Conservation (phyloP, 2,113 vertebrate genomes). For the Sakesphorus luctuosus region DNA sequence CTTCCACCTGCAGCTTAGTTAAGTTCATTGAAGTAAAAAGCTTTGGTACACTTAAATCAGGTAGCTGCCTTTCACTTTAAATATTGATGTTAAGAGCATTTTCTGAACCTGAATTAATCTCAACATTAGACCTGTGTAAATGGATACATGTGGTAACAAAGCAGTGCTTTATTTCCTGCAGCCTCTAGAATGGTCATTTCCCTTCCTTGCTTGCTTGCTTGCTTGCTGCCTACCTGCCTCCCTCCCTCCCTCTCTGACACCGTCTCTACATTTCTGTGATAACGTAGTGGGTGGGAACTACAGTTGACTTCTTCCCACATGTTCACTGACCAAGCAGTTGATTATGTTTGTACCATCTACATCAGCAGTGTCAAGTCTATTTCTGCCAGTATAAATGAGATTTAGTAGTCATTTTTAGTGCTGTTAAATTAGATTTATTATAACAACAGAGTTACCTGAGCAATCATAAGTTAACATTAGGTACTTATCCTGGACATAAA, state of each 20-base stretch:
- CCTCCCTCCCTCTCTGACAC: not conserved
- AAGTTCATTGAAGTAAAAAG: not conserved
- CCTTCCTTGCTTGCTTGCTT: too few relatives aligned
- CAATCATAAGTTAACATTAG: not conserved
- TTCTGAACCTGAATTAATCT: not conserved
- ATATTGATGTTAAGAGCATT: constrained; percentile 8
- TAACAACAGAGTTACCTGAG: not conserved
- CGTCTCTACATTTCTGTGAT: not conserved
- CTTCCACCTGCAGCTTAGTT: not conserved
- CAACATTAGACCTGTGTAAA: not conserved
- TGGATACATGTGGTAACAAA: not conserved
- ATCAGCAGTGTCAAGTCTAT: not conserved
- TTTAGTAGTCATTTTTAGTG: not conserved
- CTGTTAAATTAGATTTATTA: constrained; percentile 2
- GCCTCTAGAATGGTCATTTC: not conserved
- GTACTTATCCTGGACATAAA: not conserved
- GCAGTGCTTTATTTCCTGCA: not conserved
- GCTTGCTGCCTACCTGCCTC: not conserved
- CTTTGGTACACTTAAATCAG: not conserved
- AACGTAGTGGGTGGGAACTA: not conserved
- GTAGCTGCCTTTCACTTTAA: not conserved
- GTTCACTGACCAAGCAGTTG: not conserved
- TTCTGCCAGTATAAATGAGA: not conserved
- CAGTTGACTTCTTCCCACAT: rapidly evolving
- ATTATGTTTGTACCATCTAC: not conserved